Evolutionary conservation across 2,113 vertebrate genomes (phyloP).

Genomic region (Malaclemys terrapin): DNA sequence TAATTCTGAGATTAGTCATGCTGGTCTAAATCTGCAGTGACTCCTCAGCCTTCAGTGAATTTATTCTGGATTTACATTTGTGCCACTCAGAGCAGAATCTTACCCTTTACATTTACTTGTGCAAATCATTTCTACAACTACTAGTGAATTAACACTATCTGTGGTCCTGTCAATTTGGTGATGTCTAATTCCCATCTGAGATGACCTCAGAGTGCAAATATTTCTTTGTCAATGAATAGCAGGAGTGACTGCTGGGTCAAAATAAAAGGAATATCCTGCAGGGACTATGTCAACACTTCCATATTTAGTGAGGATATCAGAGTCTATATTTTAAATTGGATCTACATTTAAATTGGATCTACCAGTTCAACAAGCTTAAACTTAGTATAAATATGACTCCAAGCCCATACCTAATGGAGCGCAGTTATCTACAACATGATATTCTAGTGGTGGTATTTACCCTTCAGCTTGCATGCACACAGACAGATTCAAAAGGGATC

Average conservation of each 20-base stretch:
- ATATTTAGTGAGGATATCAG: neutral
- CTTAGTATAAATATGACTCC: neutral
- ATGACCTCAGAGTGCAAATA: neutral
- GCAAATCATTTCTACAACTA: neutral
- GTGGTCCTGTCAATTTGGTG: neutral
- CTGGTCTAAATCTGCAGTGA: neutral
- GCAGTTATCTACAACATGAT: neutral
- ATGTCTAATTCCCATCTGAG: neutral
- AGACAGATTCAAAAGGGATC: neutral
- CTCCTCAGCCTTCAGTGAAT: neutral
- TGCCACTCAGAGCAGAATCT: neutral
- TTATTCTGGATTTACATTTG: neutral
- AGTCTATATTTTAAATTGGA: neutral
- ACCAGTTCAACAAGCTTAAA: neutral
- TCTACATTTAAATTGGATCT: neutral
- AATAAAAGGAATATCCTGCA: neutral
- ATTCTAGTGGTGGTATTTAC: neutral
- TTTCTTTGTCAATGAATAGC: neutral
- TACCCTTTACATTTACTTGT: neutral
- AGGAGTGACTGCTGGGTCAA: neutral
- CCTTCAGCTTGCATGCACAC: neutral
- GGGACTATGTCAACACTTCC: neutral
- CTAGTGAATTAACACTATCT: neutral
- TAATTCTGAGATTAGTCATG: neutral
- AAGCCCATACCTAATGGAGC: neutral